phyloP scores from a whole-genome alignment of 2,888 invertebrate genomes.

The Melinaea marsaeus region DNA sequence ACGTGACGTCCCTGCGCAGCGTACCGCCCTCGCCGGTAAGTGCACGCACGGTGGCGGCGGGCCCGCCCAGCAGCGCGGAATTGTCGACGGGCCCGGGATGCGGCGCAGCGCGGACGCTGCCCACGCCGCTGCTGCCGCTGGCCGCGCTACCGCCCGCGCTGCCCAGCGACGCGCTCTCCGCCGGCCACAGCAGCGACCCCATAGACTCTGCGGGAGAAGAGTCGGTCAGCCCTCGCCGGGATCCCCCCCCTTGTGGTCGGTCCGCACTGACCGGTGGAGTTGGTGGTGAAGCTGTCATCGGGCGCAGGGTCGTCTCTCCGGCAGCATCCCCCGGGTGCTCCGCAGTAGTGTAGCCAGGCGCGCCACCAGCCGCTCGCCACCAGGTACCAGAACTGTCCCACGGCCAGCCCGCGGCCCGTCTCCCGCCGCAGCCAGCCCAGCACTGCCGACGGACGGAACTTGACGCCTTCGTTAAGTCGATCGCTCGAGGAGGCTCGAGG shows the following conservation, averaged over 20 bases:
- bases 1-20: constrained; percentile 83
- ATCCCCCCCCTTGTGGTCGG: too few species aligned
- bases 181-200: constrained; percentile 79
- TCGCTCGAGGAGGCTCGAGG: too few species aligned
- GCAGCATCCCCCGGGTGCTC: constrained; percentile 51
- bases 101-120: constrained; percentile 60
- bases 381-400: constrained; percentile 94
- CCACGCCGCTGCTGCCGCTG: constrained; percentile 81
- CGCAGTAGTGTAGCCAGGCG: constrained; percentile 83
- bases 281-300: constrained; percentile 84
- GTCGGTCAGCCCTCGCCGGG: too few species aligned
- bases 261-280: constrained; percentile 64
- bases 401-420: constrained; percentile 83
- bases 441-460: constrained; percentile 57
- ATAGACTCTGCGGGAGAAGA: constrained; percentile 71
- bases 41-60: constrained; percentile 76
- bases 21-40: constrained; percentile 93
- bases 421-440: constrained; percentile 90
- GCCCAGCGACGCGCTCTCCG: constrained; percentile 79
- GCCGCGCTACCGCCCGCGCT: constrained; percentile 82
- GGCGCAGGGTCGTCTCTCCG: constrained; percentile 75
- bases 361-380: constrained; percentile 93
- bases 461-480: too few species aligned
- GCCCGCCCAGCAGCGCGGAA: constrained; percentile 80
- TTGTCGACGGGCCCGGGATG: constrained; percentile 88